phyloP scores from a whole-genome alignment of 2,888 invertebrate species.

The Gonocerus acuteangulatus region DNA sequence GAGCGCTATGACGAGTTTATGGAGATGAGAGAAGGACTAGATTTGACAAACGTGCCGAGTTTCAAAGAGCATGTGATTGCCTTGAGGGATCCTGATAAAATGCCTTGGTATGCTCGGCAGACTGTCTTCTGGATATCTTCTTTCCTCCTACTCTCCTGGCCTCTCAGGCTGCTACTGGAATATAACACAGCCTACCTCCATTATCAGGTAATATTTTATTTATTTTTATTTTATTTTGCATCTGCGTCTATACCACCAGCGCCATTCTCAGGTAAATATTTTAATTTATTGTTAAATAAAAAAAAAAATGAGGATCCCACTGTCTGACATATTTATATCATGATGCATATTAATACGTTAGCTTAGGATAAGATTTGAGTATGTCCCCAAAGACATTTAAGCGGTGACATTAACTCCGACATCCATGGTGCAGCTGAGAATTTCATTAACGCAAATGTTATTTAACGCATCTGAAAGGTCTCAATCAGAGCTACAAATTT shows the following conservation, averaged over 20 bases:
- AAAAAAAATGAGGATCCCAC: too few species aligned
- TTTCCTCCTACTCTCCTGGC: constrained; percentile 71
- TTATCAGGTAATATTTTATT: constrained; percentile 55
- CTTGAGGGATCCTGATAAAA: constrained; percentile 45
- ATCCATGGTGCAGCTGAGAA: too few species aligned
- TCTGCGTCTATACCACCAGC: neutral
- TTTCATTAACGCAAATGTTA: too few species aligned
- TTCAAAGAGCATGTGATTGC: constrained; percentile 53
- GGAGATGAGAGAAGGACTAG: constrained; percentile 75
- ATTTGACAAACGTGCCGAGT: constrained; percentile 56
- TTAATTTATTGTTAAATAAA: too few species aligned
- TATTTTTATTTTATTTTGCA: neutral
- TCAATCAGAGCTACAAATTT: too few species aligned
- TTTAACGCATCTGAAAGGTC: too few species aligned
- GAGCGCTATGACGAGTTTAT: constrained; percentile 75
- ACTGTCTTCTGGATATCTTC: constrained; percentile 68
- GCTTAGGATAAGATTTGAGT: too few species aligned
- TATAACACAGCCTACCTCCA: constrained; percentile 74
- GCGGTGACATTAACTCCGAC: too few species aligned
- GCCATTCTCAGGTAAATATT: too few species aligned
- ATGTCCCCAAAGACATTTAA: too few species aligned
- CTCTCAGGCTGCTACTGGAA: constrained; percentile 66
- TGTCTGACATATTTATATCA: too few species aligned
- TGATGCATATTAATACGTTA: too few species aligned
- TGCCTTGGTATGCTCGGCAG: constrained; percentile 61